These are phyloP conservation scores for Orthosia cruda DNA, from an alignment of 2,888 invertebrate species.

Conservation along the genomic window DNA sequence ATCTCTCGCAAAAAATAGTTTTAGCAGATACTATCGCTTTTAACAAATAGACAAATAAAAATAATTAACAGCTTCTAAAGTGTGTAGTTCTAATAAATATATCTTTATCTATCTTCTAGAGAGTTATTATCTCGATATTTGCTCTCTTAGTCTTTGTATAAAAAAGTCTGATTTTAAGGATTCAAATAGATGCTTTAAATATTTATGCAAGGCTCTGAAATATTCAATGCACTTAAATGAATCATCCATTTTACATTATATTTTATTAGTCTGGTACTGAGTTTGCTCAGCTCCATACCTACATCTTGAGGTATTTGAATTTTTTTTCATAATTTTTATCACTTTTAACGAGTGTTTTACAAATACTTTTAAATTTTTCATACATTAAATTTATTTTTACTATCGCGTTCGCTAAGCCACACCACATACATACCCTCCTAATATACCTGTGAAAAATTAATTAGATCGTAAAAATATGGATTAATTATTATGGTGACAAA, in stretches of 20 bases:
- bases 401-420: slow-evolving; percentile 14
- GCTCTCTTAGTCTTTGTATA: no score
- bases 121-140: background rate
- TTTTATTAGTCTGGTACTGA: no score
- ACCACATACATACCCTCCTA: slow-evolving; percentile 14
- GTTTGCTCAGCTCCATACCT: no score
- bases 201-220: background rate
- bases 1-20: slow-evolving; percentile 37
- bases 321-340: background rate
- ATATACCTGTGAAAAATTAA: slow-evolving; percentile 21
- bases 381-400: no score
- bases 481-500: background rate
- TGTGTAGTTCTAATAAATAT: slow-evolving; percentile 21
- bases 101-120: slow-evolving; percentile 1
- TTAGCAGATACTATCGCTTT: slow-evolving; percentile 26
- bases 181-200: background rate
- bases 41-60: no score
- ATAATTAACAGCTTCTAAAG: slow-evolving; percentile 53
- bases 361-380: no score
- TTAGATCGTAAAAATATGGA: no score
- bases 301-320: no score
- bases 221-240: no score
- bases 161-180: no score
- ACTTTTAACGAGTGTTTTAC: background rate
- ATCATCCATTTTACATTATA: background rate